Conservation (phyloP, 2,797 vertebrate genomes). For the Rhynchonycteris naso region DNA sequence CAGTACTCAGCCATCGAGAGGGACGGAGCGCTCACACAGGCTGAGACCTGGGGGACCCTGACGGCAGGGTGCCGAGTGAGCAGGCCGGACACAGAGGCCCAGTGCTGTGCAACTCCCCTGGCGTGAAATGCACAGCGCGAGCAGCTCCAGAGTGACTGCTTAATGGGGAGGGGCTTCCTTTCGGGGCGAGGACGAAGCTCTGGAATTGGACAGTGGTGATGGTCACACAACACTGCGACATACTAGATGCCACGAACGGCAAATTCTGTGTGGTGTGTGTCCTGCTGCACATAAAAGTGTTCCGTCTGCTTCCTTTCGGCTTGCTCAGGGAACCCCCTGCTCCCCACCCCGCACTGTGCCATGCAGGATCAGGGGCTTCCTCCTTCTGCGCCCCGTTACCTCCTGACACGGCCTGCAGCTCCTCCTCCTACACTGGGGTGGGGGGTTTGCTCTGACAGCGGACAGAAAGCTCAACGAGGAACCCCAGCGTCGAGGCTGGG, state of each 20-base stretch:
- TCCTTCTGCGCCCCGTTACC: background rate
- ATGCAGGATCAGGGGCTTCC: background rate
- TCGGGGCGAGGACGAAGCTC: background rate
- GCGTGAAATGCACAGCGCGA: accelerated
- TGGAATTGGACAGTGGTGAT: background rate
- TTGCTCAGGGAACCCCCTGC: background rate
- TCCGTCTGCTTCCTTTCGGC: no score
- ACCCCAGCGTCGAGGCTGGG: background rate
- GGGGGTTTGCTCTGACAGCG: background rate
- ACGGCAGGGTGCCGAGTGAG: accelerated
- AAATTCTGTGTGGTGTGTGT: accelerated
- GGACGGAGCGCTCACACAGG: accelerated
- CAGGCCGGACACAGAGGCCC: background rate
- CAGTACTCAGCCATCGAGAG: background rate
- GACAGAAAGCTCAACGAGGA: background rate
- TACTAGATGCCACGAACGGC: accelerated
- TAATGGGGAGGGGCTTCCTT: background rate
- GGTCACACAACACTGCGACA: accelerated
- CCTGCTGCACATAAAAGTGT: background rate
- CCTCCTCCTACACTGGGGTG: background rate
- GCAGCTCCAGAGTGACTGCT: background rate
- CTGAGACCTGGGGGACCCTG: background rate
- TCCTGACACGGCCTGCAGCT: background rate
- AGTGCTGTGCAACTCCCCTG: background rate
- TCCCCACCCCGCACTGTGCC: background rate